Evolutionary conservation across 2,797 vertebrate species (phyloP), one percentile per base, ranked within the genome.

Genomic region (Urosaurus nigricauda): DNA sequence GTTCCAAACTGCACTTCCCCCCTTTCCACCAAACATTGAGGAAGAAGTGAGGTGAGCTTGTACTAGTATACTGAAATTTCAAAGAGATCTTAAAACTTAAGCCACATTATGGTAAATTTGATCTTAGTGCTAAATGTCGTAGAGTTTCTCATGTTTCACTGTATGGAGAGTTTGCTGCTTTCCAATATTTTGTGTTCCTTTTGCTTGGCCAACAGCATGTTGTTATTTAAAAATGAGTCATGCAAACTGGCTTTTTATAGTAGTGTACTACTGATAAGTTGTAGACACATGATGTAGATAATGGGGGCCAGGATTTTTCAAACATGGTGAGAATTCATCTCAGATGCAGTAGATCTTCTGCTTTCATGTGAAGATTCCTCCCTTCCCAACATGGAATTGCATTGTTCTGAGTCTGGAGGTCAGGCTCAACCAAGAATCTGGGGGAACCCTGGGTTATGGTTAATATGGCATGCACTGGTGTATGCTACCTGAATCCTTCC

Each of bases 181-280:
- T 88, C 19, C 24, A 40, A 12, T 68, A 26, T 13, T 78, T 4
- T 65, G 43, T 88, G 51, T 65, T 29, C 47, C 7, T 53, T 32
- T 75, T 63, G 80, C 87, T 75, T 83, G 80, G 80, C 40, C 32
- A 68, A 77, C 53, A 68, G 24, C 75, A 51, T 37, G 29, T 83
- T 83, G 65, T 29, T 77, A 68, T 51, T 87, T 71, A 68, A 78
- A 83, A 78, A 40, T 65, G 47, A 78, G 75, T 68, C 32, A 78
- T 83, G 16, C 70, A 47, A 7, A 68, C 29, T 83, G 43, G 60
- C 21, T 86, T 79, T 86, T 86, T 68, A 79, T 79, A 70, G 60
- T 35, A 60, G 32, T 13, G 13, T 43, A 75, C 53, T 74, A 40
- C 74, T 88, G 71, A 88, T 56, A 51, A 35, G 70, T 75, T 75